Evolutionary conservation across 2,888 invertebrate species (phyloP).

Genomic region (Leptopilina drosophilae): DNA sequence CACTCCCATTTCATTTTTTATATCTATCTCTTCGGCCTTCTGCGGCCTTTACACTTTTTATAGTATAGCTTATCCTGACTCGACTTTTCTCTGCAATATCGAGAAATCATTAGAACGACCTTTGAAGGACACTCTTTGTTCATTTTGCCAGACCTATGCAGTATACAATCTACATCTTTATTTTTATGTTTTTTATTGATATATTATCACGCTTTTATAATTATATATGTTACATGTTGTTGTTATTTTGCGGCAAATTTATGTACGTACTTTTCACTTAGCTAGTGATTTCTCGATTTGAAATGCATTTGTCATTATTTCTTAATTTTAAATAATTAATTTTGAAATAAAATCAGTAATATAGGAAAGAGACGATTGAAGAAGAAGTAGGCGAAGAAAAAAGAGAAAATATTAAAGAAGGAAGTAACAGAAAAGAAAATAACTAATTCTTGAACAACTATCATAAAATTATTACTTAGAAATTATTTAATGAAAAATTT

Average conservation of each 20-base stretch:
- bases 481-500: too few species aligned
- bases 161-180: background rate
- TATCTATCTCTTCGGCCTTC: conserved; percentile 36
- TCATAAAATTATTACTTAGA: too few species aligned
- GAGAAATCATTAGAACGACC: conserved; percentile 36
- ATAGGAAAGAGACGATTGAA: background rate
- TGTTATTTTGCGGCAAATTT: too few species aligned
- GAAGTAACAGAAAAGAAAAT: background rate
- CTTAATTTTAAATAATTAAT: background rate
- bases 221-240: too few species aligned
- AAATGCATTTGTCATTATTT: too few species aligned
- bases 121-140: conserved; percentile 26
- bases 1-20: conserved; percentile 37
- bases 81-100: conserved; percentile 27
- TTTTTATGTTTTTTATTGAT: background rate
- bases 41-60: conserved; percentile 34
- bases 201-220: background rate
- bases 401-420: background rate
- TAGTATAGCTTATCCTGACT: conserved; percentile 17
- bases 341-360: background rate
- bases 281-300: too few species aligned
- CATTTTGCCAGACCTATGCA: conserved; percentile 1
- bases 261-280: background rate
- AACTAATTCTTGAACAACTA: too few species aligned
- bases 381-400: too few species aligned